These are phyloP conservation scores for Tangachromis dhanisi DNA, from an alignment of 2,113 vertebrate species.

Conservation along the genomic window DNA sequence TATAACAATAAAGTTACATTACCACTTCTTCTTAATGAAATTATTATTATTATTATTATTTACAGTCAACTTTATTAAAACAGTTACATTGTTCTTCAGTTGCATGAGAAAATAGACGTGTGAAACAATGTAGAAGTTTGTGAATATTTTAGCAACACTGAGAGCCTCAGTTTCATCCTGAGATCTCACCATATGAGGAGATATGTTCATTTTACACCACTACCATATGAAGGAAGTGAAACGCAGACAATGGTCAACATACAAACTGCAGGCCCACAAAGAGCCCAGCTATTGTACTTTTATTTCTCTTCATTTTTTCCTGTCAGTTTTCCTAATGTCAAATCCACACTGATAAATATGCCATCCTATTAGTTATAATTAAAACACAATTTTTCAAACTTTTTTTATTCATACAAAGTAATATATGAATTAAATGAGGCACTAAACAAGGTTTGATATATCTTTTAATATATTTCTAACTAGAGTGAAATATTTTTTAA, in stretches of 20 bases:
- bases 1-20: background rate
- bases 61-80: background rate
- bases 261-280: background rate
- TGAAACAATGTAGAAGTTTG: background rate
- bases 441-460: background rate
- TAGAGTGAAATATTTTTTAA: background rate
- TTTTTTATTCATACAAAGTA: background rate
- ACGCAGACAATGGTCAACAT: background rate
- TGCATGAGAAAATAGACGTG: background rate
- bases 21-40: fast-evolving
- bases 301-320: background rate
- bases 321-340: fast-evolving
- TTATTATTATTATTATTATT: background rate
- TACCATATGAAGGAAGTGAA: background rate
- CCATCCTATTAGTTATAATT: background rate
- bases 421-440: background rate
- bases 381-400: background rate
- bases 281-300: background rate
- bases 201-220: background rate
- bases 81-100: background rate
- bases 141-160: fast-evolving
- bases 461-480: background rate
- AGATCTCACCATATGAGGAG: fast-evolving
- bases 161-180: background rate
- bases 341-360: background rate